These are phyloP conservation scores for Drosophila trichaetosa DNA, from an alignment of 2,888 invertebrate genomes.

Conservation along the genomic window DNA sequence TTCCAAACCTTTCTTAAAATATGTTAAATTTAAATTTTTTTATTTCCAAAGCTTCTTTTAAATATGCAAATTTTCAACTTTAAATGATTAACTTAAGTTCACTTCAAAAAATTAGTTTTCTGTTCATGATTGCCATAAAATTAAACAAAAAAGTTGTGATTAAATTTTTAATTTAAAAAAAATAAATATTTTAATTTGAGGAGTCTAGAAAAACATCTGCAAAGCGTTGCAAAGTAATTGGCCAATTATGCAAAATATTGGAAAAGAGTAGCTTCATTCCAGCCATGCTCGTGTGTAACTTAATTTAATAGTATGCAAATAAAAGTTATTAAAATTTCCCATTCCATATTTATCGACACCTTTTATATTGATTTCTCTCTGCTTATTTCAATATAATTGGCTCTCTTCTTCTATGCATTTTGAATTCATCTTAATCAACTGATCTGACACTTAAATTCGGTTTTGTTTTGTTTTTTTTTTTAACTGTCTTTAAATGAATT, in stretches of 20 bases:
- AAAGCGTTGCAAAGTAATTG: not conserved
- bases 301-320: not conserved
- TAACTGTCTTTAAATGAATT: constrained; percentile 21
- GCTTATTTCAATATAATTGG: not conserved
- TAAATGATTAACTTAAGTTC: not conserved
- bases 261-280: not conserved
- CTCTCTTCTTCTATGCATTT: not conserved
- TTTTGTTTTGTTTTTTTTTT: not conserved
- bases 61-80: not conserved
- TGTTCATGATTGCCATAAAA: not conserved
- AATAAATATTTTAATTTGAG: not conserved
- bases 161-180: too few relatives aligned
- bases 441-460: not conserved
- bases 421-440: not conserved
- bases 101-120: not conserved
- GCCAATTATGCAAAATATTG: not conserved
- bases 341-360: not conserved
- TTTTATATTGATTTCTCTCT: not conserved
- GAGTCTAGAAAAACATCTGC: not conserved
- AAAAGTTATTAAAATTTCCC: not conserved
- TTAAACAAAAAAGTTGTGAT: too few relatives aligned
- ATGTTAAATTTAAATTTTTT: too few relatives aligned
- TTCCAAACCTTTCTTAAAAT: not conserved
- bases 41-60: too few relatives aligned
- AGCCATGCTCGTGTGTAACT: not conserved